Evolutionary conservation across 2,888 invertebrate species (phyloP).

Genomic region (Caenorhabditis drosophilae): DNA sequence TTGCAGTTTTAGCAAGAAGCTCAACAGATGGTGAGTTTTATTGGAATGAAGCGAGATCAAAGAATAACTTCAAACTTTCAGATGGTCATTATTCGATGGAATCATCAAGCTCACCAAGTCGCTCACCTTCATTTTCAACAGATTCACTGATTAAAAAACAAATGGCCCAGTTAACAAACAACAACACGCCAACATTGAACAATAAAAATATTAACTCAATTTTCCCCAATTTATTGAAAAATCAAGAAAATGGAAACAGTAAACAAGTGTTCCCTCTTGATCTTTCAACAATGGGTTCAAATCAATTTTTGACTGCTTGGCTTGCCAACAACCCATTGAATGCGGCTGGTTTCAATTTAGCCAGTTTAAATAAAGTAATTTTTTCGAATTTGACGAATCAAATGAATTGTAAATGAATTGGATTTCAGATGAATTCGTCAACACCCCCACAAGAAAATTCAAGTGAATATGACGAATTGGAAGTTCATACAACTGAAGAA

Average conservation of each 20-base stretch:
- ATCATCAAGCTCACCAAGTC: conserved; percentile 11
- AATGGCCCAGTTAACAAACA: conserved; percentile 6
- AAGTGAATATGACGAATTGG: conserved; percentile 46
- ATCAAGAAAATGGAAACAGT: background rate
- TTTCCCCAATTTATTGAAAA: conserved; percentile 29
- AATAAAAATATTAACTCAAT: conserved; percentile 38
- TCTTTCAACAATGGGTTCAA: conserved; percentile 26
- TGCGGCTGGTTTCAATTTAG: conserved; percentile 11
- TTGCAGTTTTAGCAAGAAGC: conserved; percentile 59
- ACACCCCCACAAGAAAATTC: background rate
- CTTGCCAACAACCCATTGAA: conserved; percentile 56
- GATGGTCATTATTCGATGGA: conserved; percentile 8
- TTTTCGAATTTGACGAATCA: background rate
- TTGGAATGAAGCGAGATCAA: no score
- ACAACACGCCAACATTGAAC: conserved; percentile 5
- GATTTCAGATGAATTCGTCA: background rate
- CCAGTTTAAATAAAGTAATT: no score
- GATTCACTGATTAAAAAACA: conserved; percentile 22
- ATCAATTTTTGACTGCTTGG: conserved; percentile 53
- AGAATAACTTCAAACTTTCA: background rate
- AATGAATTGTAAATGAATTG: background rate
- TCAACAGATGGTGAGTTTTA: conserved; percentile 49
- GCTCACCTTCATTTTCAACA: conserved; percentile 22
- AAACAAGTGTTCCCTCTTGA: conserved; percentile 25
- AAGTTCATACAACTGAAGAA: conserved; percentile 49